These are phyloP conservation scores for Lerista edwardsae DNA, from an alignment of 2,797 vertebrate genomes.

Conservation along the genomic window DNA sequence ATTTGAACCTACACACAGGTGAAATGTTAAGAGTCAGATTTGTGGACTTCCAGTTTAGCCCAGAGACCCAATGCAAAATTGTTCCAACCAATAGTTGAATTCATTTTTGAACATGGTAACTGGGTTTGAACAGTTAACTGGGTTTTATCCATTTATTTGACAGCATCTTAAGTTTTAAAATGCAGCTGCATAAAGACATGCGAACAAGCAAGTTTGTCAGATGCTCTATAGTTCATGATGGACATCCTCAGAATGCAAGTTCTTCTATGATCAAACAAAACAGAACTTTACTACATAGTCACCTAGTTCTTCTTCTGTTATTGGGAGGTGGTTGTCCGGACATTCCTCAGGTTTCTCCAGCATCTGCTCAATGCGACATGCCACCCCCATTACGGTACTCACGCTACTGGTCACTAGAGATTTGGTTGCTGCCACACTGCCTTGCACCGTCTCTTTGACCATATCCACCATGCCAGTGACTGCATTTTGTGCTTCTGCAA, in stretches of 20 bases:
- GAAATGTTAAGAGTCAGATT: not conserved
- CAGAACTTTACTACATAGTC: not conserved
- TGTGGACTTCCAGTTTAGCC: not conserved
- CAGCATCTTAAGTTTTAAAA: not conserved
- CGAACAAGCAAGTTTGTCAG: not conserved
- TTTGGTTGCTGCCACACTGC: slow-evolving; percentile 77
- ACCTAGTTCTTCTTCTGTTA: slow-evolving; percentile 81
- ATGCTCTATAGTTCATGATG: not conserved
- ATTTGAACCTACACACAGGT: not conserved
- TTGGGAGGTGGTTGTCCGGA: slow-evolving; percentile 83
- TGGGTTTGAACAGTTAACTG: not conserved
- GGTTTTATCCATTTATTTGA: not conserved
- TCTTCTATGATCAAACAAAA: not conserved
- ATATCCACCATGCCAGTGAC: slow-evolving; percentile 68
- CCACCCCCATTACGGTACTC: slow-evolving; percentile 63
- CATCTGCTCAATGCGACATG: slow-evolving; percentile 76
- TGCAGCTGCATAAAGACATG: no score
- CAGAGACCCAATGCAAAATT: not conserved
- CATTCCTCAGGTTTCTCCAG: slow-evolving; percentile 80
- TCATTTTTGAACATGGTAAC: not conserved
- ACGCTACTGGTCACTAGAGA: slow-evolving; percentile 73
- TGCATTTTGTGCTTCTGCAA: slow-evolving; percentile 61
- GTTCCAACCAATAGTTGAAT: not conserved
- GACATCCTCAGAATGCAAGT: not conserved
- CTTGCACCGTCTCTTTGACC: slow-evolving; percentile 71